A percentile compares a stretch with the other conserved stretches of the same genome.
These are phyloP conservation scores for Bilobella aurantiaca DNA, from an alignment of 1,140 invertebrate genomes.

Conservation along the genomic window DNA sequence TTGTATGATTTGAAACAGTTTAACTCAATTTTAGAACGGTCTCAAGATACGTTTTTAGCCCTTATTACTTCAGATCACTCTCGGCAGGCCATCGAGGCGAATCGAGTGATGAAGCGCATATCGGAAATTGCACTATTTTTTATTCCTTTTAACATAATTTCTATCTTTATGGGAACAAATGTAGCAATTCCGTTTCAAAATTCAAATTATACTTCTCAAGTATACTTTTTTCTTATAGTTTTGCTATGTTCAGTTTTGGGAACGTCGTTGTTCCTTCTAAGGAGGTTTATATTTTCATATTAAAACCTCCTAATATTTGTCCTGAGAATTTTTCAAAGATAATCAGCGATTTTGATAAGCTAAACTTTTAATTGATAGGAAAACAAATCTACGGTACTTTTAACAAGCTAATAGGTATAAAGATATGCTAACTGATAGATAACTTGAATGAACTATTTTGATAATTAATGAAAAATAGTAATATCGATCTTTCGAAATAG, in stretches of 20 bases:
- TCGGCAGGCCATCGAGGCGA: neutral
- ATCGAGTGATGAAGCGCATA: slow-evolving; percentile 6
- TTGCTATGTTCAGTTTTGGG: neutral
- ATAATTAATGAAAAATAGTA: too few relatives aligned
- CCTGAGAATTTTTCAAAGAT: neutral
- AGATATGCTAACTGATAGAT: too few relatives aligned
- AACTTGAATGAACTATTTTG: too few relatives aligned
- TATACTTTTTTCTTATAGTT: neutral
- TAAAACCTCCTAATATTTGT: neutral
- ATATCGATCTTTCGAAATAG: too few relatives aligned
- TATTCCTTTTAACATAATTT: slow-evolving; percentile 7
- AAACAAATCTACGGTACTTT: too few relatives aligned
- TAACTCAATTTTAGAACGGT: slow-evolving; percentile 9
- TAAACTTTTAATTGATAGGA: too few relatives aligned
- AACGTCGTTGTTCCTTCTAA: neutral
- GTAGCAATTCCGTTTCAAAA: slow-evolving; percentile 10
- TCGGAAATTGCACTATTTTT: slow-evolving; percentile 10
- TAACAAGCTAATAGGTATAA: too few relatives aligned
- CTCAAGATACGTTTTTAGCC: slow-evolving; percentile 13
- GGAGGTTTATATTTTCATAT: neutral
- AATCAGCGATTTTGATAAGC: neutral
- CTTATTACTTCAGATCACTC: neutral
- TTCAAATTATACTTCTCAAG: neutral
- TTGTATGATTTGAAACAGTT: neutral
- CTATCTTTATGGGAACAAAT: slow-evolving; percentile 12